Conservation (phyloP, 92 coral and sea anemone genomes). For the Phenganax stokvisi region DNA sequence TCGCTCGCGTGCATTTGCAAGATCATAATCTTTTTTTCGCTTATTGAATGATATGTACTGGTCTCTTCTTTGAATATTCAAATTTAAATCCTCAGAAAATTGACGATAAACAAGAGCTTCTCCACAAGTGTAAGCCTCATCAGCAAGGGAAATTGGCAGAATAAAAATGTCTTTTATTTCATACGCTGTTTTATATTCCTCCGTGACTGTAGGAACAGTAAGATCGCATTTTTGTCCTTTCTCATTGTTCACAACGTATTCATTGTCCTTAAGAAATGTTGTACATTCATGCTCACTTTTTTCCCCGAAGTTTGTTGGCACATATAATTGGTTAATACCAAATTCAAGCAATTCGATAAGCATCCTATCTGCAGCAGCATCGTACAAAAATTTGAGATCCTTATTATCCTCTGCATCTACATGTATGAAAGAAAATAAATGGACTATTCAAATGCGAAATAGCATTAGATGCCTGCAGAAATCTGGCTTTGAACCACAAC, state of each 20-base stretch:
- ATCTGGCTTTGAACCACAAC: not conserved
- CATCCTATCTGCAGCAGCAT: not conserved
- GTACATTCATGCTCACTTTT: not conserved
- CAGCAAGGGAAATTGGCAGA: constrained; percentile 34
- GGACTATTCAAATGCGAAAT: not conserved
- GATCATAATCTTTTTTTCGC: constrained; percentile 23
- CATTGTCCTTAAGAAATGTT: not conserved
- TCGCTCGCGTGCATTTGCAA: constrained; percentile 35
- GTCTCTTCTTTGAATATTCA: constrained; percentile 19
- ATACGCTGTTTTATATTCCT: not conserved
- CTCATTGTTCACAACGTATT: not conserved
- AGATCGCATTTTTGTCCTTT: constrained; percentile 5
- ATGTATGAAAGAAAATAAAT: constrained; percentile 6
- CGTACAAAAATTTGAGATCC: constrained; percentile 17
- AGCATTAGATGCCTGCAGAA: not conserved
- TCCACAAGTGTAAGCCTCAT: constrained; percentile 24
- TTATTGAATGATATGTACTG: constrained; percentile 25
- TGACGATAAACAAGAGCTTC: constrained; percentile 6
- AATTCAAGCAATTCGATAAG: constrained; percentile 24
- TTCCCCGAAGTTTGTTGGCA: not conserved
- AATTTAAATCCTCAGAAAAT: constrained; percentile 22
- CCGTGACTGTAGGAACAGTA: not conserved
- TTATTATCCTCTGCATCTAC: not conserved
- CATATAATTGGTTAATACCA: constrained; percentile 19
- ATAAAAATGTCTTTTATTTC: no score